phyloP scores from a whole-genome alignment of 2,113 vertebrate species.

The Alosa alosa region DNA sequence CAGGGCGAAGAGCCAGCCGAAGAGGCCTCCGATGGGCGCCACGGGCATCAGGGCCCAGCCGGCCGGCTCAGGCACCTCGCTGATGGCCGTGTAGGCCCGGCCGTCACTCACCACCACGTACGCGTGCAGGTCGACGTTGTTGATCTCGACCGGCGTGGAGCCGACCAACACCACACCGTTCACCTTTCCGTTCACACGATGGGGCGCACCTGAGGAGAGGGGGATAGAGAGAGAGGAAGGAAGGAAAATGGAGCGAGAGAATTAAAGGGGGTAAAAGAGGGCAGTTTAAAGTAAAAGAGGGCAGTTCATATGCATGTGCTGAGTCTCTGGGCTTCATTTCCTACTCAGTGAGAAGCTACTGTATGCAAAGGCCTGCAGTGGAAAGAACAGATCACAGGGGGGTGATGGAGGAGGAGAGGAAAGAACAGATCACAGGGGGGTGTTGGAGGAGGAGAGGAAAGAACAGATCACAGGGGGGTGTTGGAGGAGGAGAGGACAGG shows the following conservation, averaged over 20 bases:
- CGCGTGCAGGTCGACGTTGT: slow-evolving; percentile 82
- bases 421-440: no score
- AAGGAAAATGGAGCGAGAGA: background rate
- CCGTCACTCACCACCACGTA: slow-evolving; percentile 93
- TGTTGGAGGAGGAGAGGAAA: no score
- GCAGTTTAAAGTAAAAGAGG: background rate
- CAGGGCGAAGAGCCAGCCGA: slow-evolving; percentile 93
- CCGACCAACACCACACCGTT: slow-evolving; percentile 82
- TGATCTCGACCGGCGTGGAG: slow-evolving; percentile 65
- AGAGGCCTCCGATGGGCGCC: slow-evolving; percentile 84
- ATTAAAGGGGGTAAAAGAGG: background rate
- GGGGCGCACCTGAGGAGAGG: slow-evolving; percentile 78
- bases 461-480: no score
- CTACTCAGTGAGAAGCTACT: no score
- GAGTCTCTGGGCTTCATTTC: no score
- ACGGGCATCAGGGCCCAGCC: slow-evolving; percentile 86
- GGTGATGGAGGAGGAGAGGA: background rate
- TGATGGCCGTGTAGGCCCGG: slow-evolving; percentile 89
- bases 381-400: background rate
- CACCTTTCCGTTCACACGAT: slow-evolving; percentile 93
- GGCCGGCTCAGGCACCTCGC: slow-evolving; percentile 79
- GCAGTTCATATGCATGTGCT: background rate
- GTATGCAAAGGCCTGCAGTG: background rate
- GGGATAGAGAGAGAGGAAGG: background rate
- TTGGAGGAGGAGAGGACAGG: no score